These are phyloP conservation scores for Orbicella faveolata DNA, from an alignment of 64 coral and sea anemone species.

Conservation along the genomic window DNA sequence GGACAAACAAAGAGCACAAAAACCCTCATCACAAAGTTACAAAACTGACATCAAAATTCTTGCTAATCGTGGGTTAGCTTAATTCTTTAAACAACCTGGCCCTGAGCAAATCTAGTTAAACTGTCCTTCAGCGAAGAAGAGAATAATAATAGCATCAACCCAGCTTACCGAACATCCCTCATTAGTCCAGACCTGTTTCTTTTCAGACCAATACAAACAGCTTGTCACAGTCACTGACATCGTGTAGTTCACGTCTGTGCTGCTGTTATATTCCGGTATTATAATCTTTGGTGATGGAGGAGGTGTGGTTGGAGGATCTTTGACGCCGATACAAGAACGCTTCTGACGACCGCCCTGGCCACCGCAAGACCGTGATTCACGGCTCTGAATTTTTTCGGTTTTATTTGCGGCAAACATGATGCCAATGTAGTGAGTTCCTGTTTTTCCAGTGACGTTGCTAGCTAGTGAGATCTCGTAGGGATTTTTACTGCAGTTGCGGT, in stretches of 20 bases:
- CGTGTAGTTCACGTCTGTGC: slow-evolving; percentile 57
- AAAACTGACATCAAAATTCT: no score
- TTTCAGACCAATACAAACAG: slow-evolving; percentile 64
- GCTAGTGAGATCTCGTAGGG: slow-evolving; percentile 46
- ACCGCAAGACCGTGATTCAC: slow-evolving; percentile 10
- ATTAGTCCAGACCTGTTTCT: slow-evolving; percentile 46
- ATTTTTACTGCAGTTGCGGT: slow-evolving; percentile 33
- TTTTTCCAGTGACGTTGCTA: slow-evolving; percentile 33
- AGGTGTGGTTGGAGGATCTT: slow-evolving; percentile 65
- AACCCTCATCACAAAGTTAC: no score
- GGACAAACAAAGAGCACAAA: no score
- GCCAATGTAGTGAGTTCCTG: slow-evolving; percentile 49
- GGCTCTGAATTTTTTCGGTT: background rate
- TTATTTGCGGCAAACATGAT: slow-evolving; percentile 7
- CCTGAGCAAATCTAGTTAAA: no score
- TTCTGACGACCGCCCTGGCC: slow-evolving; percentile 24
- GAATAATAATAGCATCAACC: no score
- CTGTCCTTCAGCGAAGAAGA: no score
- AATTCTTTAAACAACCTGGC: no score
- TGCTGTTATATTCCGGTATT: slow-evolving; percentile 43
- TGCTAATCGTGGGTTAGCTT: no score
- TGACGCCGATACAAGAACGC: slow-evolving; percentile 60
- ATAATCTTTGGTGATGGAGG: slow-evolving; percentile 49
- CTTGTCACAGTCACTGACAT: slow-evolving; percentile 25
- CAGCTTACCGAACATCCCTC: slow-evolving; percentile 53